A percentile compares a stretch with the other conserved stretches of the same genome.
Evolutionary conservation across 1,140 invertebrate genomes (phyloP).

Genomic region (Venturia canescens): DNA sequence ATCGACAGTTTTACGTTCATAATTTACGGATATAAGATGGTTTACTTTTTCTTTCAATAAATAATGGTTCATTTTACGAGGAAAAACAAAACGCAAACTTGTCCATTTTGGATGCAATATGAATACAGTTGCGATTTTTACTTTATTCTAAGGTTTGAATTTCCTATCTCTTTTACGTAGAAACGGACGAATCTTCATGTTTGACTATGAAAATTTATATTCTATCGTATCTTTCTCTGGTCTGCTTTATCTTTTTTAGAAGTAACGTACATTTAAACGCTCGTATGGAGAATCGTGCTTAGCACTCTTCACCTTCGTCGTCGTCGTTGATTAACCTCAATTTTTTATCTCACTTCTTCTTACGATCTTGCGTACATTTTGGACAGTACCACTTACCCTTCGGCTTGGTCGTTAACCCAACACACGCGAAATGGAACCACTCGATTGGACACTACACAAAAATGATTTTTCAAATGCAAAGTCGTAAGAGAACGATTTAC

Average conservation of each 20-base stretch:
- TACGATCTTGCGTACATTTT: slow-evolving; percentile 91
- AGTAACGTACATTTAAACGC: slow-evolving; percentile 42
- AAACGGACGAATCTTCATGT: slow-evolving; percentile 35
- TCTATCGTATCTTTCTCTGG: slow-evolving; percentile 37
- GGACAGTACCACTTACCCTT: slow-evolving; percentile 99
- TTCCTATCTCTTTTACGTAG: slow-evolving; percentile 35
- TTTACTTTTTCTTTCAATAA: too few relatives aligned
- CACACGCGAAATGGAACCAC: slow-evolving; percentile 99
- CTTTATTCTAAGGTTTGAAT: slow-evolving; percentile 35
- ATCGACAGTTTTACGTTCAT: slow-evolving; percentile 33
- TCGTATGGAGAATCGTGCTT: slow-evolving; percentile 25
- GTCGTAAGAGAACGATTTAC: background rate
- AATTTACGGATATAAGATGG: background rate
- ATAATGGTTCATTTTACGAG: background rate
- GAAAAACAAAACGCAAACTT: slow-evolving; percentile 10
- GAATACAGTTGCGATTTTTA: slow-evolving; percentile 49
- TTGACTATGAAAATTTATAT: slow-evolving; percentile 37
- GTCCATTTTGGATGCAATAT: slow-evolving; percentile 53
- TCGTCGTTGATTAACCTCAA: slow-evolving; percentile 11
- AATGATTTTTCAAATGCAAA: background rate
- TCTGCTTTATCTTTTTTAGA: slow-evolving; percentile 46
- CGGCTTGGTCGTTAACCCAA: slow-evolving; percentile 96
- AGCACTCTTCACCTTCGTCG: slow-evolving; percentile 24
- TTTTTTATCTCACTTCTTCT: slow-evolving; percentile 83
- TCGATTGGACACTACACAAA: slow-evolving; percentile 93